Base-by-base conservation (phyloP, 2,888 invertebrate genomes). In the Cancer borealis region DNA sequence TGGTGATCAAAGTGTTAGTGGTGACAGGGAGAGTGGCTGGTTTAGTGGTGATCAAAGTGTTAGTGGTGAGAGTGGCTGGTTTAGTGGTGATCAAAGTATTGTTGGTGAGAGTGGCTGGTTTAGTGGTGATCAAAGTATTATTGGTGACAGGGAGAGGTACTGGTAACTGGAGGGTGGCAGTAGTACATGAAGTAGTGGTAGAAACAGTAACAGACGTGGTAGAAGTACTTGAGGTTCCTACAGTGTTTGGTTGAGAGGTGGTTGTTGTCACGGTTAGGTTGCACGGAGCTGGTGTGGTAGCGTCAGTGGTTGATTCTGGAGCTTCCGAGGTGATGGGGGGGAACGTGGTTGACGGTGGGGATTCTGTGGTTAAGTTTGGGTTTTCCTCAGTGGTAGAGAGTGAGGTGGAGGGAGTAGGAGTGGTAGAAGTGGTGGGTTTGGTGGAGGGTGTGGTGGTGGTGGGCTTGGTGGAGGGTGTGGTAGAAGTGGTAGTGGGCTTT, bases 241-340 rank as follows among this genome's bases (percentile, higher is more conserved):
- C 66, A 73, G 91, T 91, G 10, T 17, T 3, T 60, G 60, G 60
- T 10, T 17, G 21, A 21, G 73, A 8, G 73, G 92, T 92, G 84
- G 92, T 2, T 14, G 84, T 6, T 21, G 46, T 30, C 6, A 8
- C 17, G 21, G 84, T 49, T 3, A n/a, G 12, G 45, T 46, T 47
- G 84, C 45, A n/a, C 26, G 92, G 6, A 12, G 17, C 21, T n/a
- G 47, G n/a, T 79, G 79, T 73, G 12, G 46, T 84, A 79, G 73
- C 73, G 21, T 66, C 73, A 73, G 91, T 91, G 66, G 66, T 91
- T 46, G 46, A 46, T n/a, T 66, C 39, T 26, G 66, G 45, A 3
- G 73, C 30, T 21, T 90, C 90, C 45, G 46, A 26, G 89, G 89
- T 89, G 60, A 60, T 90, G 89, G 89, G 46, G n/a, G n/a, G 10